Evolutionary conservation across 2,797 vertebrate species (phyloP).

Genomic region (Scleropages formosus): DNA sequence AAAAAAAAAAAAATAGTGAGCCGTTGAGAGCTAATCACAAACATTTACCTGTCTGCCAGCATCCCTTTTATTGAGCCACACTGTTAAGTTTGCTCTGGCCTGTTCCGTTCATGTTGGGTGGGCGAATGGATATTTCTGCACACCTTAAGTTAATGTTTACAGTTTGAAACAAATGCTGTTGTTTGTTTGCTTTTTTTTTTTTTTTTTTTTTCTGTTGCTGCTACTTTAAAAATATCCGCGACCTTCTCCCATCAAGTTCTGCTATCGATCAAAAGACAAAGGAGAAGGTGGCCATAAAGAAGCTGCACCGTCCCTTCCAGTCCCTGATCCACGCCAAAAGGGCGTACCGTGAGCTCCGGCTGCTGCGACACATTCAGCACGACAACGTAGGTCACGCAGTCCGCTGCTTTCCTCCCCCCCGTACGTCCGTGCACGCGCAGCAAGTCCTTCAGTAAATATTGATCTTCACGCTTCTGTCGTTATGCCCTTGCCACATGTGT

Average conservation of each 20-base stretch:
- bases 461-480: too few relatives aligned
- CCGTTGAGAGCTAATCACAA: too few relatives aligned
- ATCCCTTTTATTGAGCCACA: too few relatives aligned
- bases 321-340: conserved; percentile 73
- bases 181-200: neutral
- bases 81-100: too few relatives aligned
- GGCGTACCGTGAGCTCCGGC: conserved; percentile 75
- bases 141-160: neutral
- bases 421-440: too few relatives aligned
- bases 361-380: conserved; percentile 74
- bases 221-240: neutral
- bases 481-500: neutral
- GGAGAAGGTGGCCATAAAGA: conserved; percentile 78
- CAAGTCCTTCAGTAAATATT: too few relatives aligned
- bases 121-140: too few relatives aligned
- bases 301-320: conserved; percentile 77
- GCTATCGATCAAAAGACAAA: conserved; percentile 67
- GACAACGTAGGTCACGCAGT: conserved; percentile 67
- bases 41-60: too few relatives aligned
- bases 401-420: neutral
- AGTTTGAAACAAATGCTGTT: neutral
- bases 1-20: too few relatives aligned
- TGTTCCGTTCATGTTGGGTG: too few relatives aligned
- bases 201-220: too few relatives aligned
- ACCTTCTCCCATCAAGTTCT: conserved; percentile 53